Evolutionary conservation across 2,113 vertebrate species (phyloP).

Genomic region (Cercocebus atys): DNA sequence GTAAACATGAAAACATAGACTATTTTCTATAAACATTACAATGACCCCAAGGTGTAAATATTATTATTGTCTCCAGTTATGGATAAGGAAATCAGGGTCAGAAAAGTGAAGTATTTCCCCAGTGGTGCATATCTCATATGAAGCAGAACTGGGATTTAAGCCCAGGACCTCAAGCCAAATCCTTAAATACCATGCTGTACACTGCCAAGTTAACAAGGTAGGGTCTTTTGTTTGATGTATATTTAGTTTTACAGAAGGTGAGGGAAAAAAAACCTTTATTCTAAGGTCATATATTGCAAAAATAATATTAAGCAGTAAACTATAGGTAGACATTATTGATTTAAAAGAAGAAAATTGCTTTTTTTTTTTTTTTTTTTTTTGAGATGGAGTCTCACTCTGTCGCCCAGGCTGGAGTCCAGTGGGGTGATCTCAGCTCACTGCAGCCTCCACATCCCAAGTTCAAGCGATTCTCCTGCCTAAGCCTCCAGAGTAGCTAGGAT

Average conservation of each 20-base stretch:
- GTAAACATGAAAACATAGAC: not conserved
- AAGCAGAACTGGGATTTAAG: constrained; percentile 37
- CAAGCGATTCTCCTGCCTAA: no score
- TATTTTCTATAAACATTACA: not conserved
- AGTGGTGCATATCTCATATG: not conserved
- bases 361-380: no score
- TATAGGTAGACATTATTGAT: not conserved
- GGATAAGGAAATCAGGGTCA: not conserved
- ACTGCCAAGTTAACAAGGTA: not conserved
- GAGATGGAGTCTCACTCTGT: no score
- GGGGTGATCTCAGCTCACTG: no score
- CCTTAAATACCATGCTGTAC: not conserved
- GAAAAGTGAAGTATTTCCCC: constrained; percentile 27
- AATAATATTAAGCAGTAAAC: constrained; percentile 14
- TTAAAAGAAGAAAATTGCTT: not conserved
- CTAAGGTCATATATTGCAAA: not conserved
- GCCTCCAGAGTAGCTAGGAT: no score
- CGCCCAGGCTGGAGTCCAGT: no score
- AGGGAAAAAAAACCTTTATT: not conserved
- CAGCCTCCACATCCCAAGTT: no score
- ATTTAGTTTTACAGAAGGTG: not conserved
- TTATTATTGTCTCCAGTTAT: not conserved
- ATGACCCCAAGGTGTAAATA: not conserved
- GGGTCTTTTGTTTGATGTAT: not conserved
- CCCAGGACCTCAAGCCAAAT: not conserved